These are phyloP conservation scores for Rhinoderma darwinii DNA, from an alignment of 2,113 vertebrate genomes.

Conservation along the genomic window DNA sequence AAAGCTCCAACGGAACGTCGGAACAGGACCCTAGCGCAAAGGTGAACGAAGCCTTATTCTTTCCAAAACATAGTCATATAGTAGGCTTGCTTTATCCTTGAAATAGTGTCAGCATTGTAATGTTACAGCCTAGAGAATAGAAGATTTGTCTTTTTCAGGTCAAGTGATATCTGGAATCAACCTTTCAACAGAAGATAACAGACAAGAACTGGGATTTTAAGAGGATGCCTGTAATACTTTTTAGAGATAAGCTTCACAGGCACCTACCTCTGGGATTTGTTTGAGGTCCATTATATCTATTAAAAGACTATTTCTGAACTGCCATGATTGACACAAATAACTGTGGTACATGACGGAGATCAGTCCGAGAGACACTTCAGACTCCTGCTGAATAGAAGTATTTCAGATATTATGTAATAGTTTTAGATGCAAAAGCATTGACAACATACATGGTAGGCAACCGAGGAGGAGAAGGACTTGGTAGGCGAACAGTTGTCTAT, in stretches of 20 bases:
- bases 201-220: neutral
- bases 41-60: too few species aligned
- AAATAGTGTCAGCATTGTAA: neutral
- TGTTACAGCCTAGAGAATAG: neutral
- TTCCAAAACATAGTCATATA: too few species aligned
- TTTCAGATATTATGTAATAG: neutral
- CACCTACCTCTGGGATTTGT: neutral
- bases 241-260: neutral
- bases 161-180: neutral
- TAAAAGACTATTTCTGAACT: neutral
- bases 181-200: neutral
- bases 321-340: neutral
- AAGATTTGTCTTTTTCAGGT: neutral
- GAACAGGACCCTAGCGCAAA: too few species aligned
- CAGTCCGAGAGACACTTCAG: neutral
- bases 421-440: neutral
- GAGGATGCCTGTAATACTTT: neutral
- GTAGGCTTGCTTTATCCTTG: neutral
- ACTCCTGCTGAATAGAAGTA: neutral
- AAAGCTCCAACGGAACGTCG: too few species aligned
- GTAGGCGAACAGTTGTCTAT: too few species aligned
- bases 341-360: neutral
- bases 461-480: neutral
- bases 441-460: neutral
- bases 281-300: neutral